Base-by-base conservation (phyloP, 1,140 invertebrate species). In the Muscidifurax raptorellus region DNA sequence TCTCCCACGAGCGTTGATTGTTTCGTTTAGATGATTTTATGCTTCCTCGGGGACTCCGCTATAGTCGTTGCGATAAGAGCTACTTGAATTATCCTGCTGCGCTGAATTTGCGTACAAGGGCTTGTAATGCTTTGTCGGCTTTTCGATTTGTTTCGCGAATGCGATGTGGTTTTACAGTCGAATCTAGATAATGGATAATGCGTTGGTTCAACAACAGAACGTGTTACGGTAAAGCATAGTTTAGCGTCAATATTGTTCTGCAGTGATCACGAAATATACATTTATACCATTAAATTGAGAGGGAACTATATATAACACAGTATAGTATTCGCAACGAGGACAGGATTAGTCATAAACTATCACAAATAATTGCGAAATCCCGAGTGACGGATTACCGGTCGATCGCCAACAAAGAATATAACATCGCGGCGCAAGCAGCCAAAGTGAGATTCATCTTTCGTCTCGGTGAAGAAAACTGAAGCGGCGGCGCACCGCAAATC, bases 21-120 rank as follows among this genome's bases (percentile, higher is more conserved):
- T 74, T 74, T 74, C 32, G 67, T 69, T 69, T 69, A 27, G 27
- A 69, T 27, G 22, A 69, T 69, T 69, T 69, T 69, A 59, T 59
- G 18, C 6, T 59, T 59, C 52, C 52, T 59, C 18, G 22, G 52
- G 22, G 52, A n/a, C 9, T 40, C 36, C 7, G 36, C 36, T n/a
- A 7, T 47, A 2, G 44, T 40, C n/a, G 52, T 22, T 22, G 22
- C 52, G 52, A 18, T 59, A 59, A 59, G 52, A 59, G 52, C 18
- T n/a, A 59, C 52, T 59, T n/a, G 52, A 59, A 59, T 59, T 59
- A 59, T 18, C 52, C 52, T 5, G 52, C 52, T 22, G 15, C 15
- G 52, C 15, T 59, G 52, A 22, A n/a, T 22, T 59, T 59, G 18
- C n/a, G n/a, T n/a, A n/a, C n/a, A 59, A 22, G 36, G 3, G 52